phyloP scores from a whole-genome alignment of 2,797 vertebrate genomes.

The Alosa sapidissima region DNA sequence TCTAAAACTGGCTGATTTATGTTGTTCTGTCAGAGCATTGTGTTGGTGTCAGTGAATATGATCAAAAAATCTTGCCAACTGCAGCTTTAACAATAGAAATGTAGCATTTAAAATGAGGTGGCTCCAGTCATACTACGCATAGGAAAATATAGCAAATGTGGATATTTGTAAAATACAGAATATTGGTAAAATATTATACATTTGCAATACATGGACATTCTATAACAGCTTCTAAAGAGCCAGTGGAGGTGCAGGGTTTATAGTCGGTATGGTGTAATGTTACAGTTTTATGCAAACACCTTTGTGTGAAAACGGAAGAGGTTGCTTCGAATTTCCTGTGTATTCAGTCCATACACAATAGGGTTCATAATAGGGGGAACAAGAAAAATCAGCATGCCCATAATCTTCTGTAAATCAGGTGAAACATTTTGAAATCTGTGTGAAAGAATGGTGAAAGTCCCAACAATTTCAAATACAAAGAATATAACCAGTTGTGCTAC shows the following conservation, averaged over 20 bases:
- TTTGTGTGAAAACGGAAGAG: conserved; percentile 40
- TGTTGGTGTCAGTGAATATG: too few species aligned
- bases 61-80: too few species aligned
- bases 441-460: conserved; percentile 72
- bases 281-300: not conserved
- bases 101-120: too few species aligned
- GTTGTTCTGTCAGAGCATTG: too few species aligned
- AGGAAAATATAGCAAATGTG: not conserved
- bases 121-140: not conserved
- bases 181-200: not conserved
- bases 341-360: conserved; percentile 73
- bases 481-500: conserved; percentile 70
- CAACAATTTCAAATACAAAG: conserved; percentile 67
- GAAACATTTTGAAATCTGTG: conserved; percentile 70
- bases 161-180: not conserved
- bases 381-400: conserved; percentile 74
- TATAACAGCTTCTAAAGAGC: not conserved
- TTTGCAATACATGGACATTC: not conserved
- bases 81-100: too few species aligned
- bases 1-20: too few species aligned
- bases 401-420: conserved; percentile 68
- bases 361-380: conserved; percentile 73
- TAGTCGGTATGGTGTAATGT: not conserved
- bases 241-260: not conserved
- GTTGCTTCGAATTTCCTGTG: conserved; percentile 66